These are phyloP conservation scores for Apodemia duryi DNA, from an alignment of 2,888 invertebrate genomes.

Conservation along the genomic window DNA sequence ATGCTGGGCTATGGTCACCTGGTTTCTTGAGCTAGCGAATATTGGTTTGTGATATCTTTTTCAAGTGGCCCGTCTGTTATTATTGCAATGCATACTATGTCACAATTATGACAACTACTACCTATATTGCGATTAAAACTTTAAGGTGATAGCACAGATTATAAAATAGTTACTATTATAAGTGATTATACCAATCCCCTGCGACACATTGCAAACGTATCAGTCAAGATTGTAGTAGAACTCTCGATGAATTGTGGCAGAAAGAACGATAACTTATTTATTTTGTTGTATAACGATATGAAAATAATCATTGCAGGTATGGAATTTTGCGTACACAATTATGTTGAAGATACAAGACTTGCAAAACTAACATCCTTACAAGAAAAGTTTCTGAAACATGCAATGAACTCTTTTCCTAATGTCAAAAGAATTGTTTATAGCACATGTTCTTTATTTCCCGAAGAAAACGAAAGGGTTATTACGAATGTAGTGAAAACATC, in stretches of 20 bases:
- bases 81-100: no score
- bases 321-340: slow-evolving; percentile 63
- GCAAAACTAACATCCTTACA: slow-evolving; percentile 87
- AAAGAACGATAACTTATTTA: neutral
- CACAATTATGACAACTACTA: no score
- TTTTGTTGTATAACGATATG: neutral
- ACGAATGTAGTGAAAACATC: slow-evolving; percentile 82
- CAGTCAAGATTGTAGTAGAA: no score
- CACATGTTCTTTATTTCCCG: slow-evolving; percentile 93
- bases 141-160: no score
- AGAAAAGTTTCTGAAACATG: slow-evolving; percentile 90
- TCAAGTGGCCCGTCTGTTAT: no score
- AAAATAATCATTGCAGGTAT: slow-evolving; percentile 46
- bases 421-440: slow-evolving; percentile 95
- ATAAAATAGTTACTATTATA: no score
- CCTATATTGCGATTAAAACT: no score
- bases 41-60: no score
- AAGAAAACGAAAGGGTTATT: slow-evolving; percentile 96
- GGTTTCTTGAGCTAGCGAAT: no score
- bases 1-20: no score
- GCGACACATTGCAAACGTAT: no score
- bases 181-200: no score
- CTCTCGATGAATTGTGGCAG: neutral
- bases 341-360: slow-evolving; percentile 75
- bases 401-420: slow-evolving; percentile 89